These are phyloP conservation scores for Hydra vulgaris DNA, from an alignment of 30 jellyfish, hydroid and myxozoan species.

Conservation along the genomic window DNA sequence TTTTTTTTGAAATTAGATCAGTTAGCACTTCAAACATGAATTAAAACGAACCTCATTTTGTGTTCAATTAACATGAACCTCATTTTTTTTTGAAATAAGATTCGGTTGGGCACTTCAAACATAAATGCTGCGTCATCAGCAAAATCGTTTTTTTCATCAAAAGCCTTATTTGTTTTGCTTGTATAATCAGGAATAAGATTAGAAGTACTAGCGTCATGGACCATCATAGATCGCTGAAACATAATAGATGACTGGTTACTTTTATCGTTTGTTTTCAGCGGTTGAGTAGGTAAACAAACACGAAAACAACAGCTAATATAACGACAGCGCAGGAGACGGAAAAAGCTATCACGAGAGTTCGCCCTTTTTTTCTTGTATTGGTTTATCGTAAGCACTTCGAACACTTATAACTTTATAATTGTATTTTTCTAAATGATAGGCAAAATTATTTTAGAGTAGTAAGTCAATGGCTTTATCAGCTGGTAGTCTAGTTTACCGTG, in stretches of 20 bases:
- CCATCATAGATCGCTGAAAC: constrained; percentile 19
- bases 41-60: too few species aligned
- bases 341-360: background rate
- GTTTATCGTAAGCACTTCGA: constrained; percentile 3
- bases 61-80: background rate
- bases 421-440: background rate
- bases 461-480: constrained; percentile 44
- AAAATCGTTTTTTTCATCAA: constrained; percentile 24
- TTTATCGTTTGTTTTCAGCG: background rate
- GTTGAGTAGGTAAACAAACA: background rate
- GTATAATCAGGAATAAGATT: constrained; percentile 8
- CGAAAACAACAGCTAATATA: constrained; percentile 3
- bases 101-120: constrained; percentile 30
- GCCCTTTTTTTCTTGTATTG: background rate
- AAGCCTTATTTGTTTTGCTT: constrained; percentile 28
- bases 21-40: too few species aligned
- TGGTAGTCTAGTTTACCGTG: constrained; percentile 22
- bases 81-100: background rate
- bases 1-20: too few species aligned
- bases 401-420: constrained; percentile 1
- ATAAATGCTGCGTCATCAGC: constrained; percentile 31
- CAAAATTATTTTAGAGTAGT: constrained; percentile 25
- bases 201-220: constrained; percentile 20
- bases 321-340: constrained; percentile 2
- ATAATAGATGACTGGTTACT: constrained; percentile 4